phyloP scores from a whole-genome alignment of 1,140 invertebrate species.

The Nylanderia fulva region DNA sequence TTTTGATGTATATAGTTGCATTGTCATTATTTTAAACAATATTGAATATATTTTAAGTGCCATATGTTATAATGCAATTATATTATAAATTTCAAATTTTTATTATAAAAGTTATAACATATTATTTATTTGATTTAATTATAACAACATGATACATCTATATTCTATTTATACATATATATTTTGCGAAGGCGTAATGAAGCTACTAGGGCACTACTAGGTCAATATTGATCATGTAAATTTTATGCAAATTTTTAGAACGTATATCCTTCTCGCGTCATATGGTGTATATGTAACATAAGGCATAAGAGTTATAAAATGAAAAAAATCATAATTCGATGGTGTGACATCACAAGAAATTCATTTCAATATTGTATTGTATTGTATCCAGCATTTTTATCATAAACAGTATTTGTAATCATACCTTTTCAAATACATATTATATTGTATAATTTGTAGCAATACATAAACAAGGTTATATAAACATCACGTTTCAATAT shows the following conservation, averaged over 20 bases:
- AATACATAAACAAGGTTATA: conserved; percentile 66
- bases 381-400: conserved; percentile 19
- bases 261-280: background rate
- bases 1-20: conserved; percentile 13
- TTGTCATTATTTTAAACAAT: too few species aligned
- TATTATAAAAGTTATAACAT: background rate
- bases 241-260: background rate
- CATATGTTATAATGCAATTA: background rate
- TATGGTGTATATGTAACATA: background rate
- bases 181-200: background rate
- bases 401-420: background rate
- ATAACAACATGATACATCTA: background rate
- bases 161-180: background rate
- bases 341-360: conserved; percentile 18
- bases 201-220: background rate
- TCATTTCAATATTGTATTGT: background rate
- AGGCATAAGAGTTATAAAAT: background rate
- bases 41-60: background rate
- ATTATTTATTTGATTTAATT: background rate
- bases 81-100: background rate
- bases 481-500: conserved; percentile 62
- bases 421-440: conserved; percentile 19
- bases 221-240: conserved; percentile 2
- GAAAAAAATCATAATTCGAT: conserved; percentile 9
- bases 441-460: conserved; percentile 56